Conservation (phyloP, 2,888 invertebrate species). For the Coleophora flavipennella region DNA sequence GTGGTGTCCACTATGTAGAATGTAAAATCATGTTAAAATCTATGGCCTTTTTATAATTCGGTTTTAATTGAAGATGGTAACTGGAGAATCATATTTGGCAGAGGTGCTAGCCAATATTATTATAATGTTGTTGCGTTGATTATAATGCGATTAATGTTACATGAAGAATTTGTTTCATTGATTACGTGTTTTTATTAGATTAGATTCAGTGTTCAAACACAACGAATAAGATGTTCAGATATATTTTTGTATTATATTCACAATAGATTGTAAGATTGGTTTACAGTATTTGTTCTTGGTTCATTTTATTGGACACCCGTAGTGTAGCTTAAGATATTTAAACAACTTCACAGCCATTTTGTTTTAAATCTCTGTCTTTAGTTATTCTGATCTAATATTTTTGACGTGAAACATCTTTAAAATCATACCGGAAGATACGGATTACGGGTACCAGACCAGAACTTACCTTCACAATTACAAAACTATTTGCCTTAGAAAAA, state of each 20-base stretch:
- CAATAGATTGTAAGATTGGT: constrained; percentile 41
- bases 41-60: not conserved
- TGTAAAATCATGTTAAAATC: too few species aligned
- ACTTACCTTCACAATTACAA: too few species aligned
- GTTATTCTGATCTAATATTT: constrained; percentile 16
- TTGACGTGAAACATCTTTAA: too few species aligned
- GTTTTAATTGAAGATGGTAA: constrained; percentile 2
- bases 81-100: constrained; percentile 28
- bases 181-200: constrained; percentile 9
- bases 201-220: constrained; percentile 47
- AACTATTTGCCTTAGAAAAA: too few species aligned
- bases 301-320: constrained; percentile 29
- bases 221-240: constrained; percentile 44
- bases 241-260: constrained; percentile 46
- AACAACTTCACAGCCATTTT: constrained; percentile 33
- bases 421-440: too few species aligned
- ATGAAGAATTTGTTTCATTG: constrained; percentile 9
- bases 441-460: too few species aligned
- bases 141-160: constrained; percentile 5
- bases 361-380: constrained; percentile 43
- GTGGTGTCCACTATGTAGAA: too few species aligned
- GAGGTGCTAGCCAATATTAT: constrained; percentile 32
- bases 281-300: constrained; percentile 42
- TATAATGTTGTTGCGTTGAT: constrained; percentile 11
- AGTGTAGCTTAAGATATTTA: constrained; percentile 27